Conservation (phyloP, 2,113 vertebrate species). For the Ellobius talpinus region DNA sequence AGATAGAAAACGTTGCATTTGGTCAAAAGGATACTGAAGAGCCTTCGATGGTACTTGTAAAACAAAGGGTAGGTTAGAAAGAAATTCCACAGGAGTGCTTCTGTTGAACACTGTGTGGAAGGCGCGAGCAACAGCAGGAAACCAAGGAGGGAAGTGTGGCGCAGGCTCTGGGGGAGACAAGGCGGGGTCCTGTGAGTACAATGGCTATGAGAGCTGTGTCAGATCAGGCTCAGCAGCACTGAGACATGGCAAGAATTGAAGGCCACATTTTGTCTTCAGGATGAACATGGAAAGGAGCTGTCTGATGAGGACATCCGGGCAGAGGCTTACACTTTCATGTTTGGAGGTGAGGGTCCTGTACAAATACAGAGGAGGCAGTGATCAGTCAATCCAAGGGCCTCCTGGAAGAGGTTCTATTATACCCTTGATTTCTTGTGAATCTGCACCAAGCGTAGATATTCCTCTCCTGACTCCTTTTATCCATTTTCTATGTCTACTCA, state of each 20-base stretch:
- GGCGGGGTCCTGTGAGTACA: not conserved
- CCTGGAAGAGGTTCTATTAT: not conserved
- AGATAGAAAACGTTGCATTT: not conserved
- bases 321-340: not conserved
- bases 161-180: not conserved
- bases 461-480: not conserved
- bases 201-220: not conserved
- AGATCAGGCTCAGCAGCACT: not conserved
- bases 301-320: not conserved
- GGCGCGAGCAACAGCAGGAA: no score
- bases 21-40: not conserved
- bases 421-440: not conserved
- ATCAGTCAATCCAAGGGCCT: not conserved
- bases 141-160: not conserved
- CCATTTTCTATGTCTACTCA: not conserved
- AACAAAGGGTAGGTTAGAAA: no score
- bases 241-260: no score
- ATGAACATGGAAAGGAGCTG: not conserved
- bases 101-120: not conserved
- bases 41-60: not conserved
- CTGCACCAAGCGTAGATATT: not conserved
- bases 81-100: not conserved
- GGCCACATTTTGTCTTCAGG: not conserved
- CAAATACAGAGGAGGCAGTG: not conserved
- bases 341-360: not conserved